These are phyloP conservation scores for Chrysolina haemoptera DNA, from an alignment of 2,888 invertebrate species.

Conservation along the genomic window DNA sequence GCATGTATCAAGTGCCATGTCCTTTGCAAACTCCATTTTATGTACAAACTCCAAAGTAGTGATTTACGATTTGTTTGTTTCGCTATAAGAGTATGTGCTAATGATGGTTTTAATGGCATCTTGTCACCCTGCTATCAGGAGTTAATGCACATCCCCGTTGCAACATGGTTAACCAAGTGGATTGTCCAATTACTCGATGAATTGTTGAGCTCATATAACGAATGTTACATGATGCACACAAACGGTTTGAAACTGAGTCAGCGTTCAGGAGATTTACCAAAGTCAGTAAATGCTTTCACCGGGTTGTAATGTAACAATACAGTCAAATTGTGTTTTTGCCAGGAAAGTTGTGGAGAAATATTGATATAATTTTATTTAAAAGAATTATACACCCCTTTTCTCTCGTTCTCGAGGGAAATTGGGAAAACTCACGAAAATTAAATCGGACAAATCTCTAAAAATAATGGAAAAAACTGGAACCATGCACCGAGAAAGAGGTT, in stretches of 20 bases:
- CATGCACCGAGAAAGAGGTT: no score
- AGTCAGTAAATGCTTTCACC: background rate
- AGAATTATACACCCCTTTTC: no score
- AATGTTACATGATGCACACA: conserved; percentile 7
- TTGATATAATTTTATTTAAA: no score
- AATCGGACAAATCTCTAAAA: no score
- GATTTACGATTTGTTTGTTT: background rate
- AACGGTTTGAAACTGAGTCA: background rate
- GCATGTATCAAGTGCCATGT: no score
- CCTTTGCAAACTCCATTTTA: no score
- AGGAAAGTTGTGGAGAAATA: no score
- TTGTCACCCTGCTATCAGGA: conserved; percentile 30
- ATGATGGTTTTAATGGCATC: conserved; percentile 29
- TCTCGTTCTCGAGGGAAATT: no score
- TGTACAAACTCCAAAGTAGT: background rate
- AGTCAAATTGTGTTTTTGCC: no score
- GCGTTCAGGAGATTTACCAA: background rate
- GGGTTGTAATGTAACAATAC: no score
- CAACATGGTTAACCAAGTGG: conserved; percentile 11
- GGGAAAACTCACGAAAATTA: no score
- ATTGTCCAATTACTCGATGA: conserved; percentile 9
- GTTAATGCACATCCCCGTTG: conserved; percentile 26
- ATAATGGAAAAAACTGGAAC: no score
- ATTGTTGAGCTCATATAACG: conserved; percentile 18
- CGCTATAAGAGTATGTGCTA: background rate